A percentile compares a stretch with the other conserved stretches of the same genome.
Conservation (phyloP, 2,888 invertebrate species). For the Cephalotes varians region DNA sequence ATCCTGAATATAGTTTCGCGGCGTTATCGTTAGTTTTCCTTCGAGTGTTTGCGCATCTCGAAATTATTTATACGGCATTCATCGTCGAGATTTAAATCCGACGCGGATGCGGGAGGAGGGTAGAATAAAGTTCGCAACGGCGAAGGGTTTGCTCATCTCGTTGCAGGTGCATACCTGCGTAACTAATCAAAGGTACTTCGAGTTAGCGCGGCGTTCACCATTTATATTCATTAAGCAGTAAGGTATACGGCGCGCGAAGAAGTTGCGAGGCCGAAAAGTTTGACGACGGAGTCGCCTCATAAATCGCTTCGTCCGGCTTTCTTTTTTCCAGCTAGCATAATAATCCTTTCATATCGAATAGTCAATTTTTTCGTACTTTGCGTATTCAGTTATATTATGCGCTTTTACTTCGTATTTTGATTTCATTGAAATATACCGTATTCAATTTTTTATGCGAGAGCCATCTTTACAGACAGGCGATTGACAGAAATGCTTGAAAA, state of each 20-base stretch:
- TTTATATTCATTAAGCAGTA: slow-evolving; percentile 70
- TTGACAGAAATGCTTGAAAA: background rate
- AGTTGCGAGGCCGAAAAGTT: slow-evolving; percentile 63
- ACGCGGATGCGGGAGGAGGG: slow-evolving; percentile 3
- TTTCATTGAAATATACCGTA: background rate
- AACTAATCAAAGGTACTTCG: slow-evolving; percentile 63
- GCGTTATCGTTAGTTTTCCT: slow-evolving; percentile 29
- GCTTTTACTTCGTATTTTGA: background rate
- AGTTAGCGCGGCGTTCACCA: slow-evolving; percentile 49
- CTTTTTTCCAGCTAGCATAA: slow-evolving; percentile 44
- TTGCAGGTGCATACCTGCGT: slow-evolving; percentile 55
- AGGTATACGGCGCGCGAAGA: slow-evolving; percentile 54
- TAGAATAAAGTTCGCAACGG: slow-evolving; percentile 35
- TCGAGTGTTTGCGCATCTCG: slow-evolving; percentile 4
- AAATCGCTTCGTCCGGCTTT: slow-evolving; percentile 57
- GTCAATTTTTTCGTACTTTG: background rate
- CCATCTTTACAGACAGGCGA: background rate
- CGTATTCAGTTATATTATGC: background rate
- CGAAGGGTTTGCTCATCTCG: slow-evolving; percentile 34
- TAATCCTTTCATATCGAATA: background rate
- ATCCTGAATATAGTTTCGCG: slow-evolving; percentile 2
- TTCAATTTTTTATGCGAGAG: background rate
- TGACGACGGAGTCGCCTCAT: slow-evolving; percentile 62
- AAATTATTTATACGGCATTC: slow-evolving; percentile 31
- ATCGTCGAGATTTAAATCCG: slow-evolving; percentile 47